These are phyloP conservation scores for Drosophila fulvimacula DNA, from an alignment of 2,888 invertebrate genomes.

Conservation along the genomic window DNA sequence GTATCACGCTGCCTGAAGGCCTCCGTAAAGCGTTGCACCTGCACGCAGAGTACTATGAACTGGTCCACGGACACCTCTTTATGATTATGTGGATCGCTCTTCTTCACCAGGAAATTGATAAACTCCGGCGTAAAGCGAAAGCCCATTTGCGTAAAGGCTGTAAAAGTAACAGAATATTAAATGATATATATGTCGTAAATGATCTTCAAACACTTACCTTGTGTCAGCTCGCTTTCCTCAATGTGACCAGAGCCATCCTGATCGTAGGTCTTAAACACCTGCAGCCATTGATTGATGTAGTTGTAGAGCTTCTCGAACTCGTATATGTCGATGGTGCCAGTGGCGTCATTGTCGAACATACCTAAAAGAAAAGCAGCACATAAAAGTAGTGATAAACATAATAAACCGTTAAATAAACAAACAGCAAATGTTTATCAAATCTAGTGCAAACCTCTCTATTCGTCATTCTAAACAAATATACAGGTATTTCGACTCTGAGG, in stretches of 20 bases:
- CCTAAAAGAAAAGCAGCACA: constrained; percentile 85
- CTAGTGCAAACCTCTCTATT: constrained; percentile 7
- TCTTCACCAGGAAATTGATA: constrained; percentile 89
- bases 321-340: constrained; percentile 92
- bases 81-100: constrained; percentile 88
- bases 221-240: constrained; percentile 91
- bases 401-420: constrained; percentile 56
- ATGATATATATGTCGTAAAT: not conserved
- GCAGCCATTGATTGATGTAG: constrained; percentile 95
- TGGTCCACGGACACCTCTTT: constrained; percentile 92
- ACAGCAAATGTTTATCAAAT: constrained; percentile 25
- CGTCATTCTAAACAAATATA: constrained; percentile 38
- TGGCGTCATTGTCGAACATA: constrained; percentile 94
- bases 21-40: constrained; percentile 95
- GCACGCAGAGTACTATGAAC: constrained; percentile 95
- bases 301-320: constrained; percentile 95
- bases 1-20: constrained; percentile 93
- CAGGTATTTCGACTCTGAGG: constrained; percentile 5
- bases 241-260: constrained; percentile 93
- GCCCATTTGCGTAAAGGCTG: constrained; percentile 95
- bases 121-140: constrained; percentile 93
- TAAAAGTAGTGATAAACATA: constrained; percentile 35
- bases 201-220: constrained; percentile 86
- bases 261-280: constrained; percentile 93
- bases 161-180: constrained; percentile 40